Base-by-base conservation (phyloP, 2,797 vertebrate species). In the Meda fulgida region DNA sequence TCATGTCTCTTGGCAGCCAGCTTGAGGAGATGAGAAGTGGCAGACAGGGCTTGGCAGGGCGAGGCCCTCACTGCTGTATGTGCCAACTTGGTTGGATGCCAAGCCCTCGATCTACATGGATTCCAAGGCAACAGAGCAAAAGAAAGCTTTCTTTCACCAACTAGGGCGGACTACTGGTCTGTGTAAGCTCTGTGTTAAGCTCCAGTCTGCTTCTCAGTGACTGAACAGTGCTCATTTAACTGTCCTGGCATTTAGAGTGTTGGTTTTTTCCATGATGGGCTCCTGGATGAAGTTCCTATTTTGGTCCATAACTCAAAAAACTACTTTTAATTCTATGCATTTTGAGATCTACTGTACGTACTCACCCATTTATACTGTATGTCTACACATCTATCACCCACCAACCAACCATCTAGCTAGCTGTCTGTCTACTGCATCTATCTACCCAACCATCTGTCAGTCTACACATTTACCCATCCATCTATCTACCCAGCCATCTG, bases 121-220 rank as follows among this genome's bases (percentile, higher is more conserved):
- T 92, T 88, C 88, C 86, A 87, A 87, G 63, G 79, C 82, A 84
- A 85, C 84, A 78, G 86, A 87, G 90, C 83, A 88, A 89, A 91
- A 91, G 88, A 93, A 92, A 91, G 88, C 80, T 71, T 87, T 89
- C 90, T 91, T 94, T 94, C 90, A 93, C 85, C 19, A n/a, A 46
- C 81, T 73, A 51, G 88, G 81, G 89, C 84, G 87, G 80, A 72
- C 81, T 38, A 71, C 13, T 78, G 82, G 78, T 69, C 86, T 81
- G 70, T 90, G 80, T 87, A 89, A 91, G 85, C 87, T 89, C 83
- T 77, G 63, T 18, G 81, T 84, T 90, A 89, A 81, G 83, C 86
- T 85, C 81, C 83, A 83, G 80, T 87, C 78, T 89, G 79, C 70
- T 85, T 86, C 86, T 90, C 85, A 87, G 43, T 89, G 86, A 90